phyloP scores from a whole-genome alignment of 1,140 invertebrate species.

The Epicauta chinensis region DNA sequence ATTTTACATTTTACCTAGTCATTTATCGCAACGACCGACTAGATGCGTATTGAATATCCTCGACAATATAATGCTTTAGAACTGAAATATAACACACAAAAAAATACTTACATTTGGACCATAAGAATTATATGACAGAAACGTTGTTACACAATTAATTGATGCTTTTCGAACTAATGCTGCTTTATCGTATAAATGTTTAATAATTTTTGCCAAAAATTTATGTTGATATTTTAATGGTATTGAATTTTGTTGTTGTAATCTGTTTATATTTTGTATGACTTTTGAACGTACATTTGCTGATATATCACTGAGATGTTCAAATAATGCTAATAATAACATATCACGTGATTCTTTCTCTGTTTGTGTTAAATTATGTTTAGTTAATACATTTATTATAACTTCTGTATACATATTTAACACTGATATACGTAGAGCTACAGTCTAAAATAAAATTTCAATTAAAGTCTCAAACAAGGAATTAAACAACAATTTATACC shows the following conservation, averaged over 20 bases:
- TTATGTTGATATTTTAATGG: conserved; percentile 52
- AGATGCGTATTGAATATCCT: too few relatives aligned
- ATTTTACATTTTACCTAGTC: too few relatives aligned
- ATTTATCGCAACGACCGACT: too few relatives aligned
- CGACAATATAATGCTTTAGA: too few relatives aligned
- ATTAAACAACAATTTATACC: conserved; percentile 15
- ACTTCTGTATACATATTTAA: conserved; percentile 61
- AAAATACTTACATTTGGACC: conserved; percentile 31
- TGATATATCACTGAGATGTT: conserved; percentile 64
- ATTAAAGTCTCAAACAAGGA: conserved; percentile 10
- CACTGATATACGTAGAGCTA: conserved; percentile 61
- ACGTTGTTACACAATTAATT: conserved; percentile 30
- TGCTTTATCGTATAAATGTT: conserved; percentile 59
- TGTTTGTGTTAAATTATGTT: conserved; percentile 52
- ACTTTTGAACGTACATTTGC: conserved; percentile 62
- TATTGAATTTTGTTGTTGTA: conserved; percentile 56
- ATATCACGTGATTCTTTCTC: conserved; percentile 48
- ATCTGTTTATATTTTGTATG: conserved; percentile 55
- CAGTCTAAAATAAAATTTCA: conserved; percentile 51
- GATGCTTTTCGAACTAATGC: conserved; percentile 61
- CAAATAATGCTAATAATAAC: conserved; percentile 53
- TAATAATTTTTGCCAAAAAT: conserved; percentile 49
- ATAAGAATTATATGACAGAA: conserved; percentile 33
- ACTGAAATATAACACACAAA: too few relatives aligned
- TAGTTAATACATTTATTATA: conserved; percentile 51